Percentiles rank a stretch among this genome's conserved stretches.
These are phyloP conservation scores for Meganola albula DNA, from an alignment of 2,888 invertebrate genomes.

Conservation along the genomic window DNA sequence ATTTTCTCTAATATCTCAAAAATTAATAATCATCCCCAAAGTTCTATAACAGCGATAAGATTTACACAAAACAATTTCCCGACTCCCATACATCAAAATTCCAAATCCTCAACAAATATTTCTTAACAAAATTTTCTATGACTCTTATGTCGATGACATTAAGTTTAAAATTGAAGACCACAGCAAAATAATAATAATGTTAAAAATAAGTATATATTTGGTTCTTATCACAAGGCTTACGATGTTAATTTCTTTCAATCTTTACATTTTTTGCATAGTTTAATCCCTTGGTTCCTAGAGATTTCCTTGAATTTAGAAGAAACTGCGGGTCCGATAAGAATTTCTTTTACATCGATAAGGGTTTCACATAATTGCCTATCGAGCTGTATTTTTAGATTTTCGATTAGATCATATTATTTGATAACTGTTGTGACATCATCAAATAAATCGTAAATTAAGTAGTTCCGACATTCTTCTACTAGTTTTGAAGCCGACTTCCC, in stretches of 20 bases:
- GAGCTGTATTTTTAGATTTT: neutral
- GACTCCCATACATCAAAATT: slow-evolving; percentile 3
- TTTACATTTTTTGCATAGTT: neutral
- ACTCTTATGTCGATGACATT: slow-evolving; percentile 7
- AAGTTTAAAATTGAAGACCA: slow-evolving; percentile 6
- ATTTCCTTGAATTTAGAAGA: slow-evolving; percentile 14
- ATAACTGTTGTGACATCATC: neutral
- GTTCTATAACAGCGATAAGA: slow-evolving; percentile 30
- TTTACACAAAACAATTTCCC: slow-evolving; percentile 21
- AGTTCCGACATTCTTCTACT: neutral
- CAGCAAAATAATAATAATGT: too few species aligned
- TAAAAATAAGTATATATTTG: too few species aligned
- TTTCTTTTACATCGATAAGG: slow-evolving; percentile 11
- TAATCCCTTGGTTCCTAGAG: slow-evolving; percentile 28
- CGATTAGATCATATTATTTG: neutral
- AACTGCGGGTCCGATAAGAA: neutral
- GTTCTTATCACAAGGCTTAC: too few species aligned
- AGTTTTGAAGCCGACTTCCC: neutral
- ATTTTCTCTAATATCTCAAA: slow-evolving; percentile 28
- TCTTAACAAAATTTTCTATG: neutral
- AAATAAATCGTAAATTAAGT: neutral
- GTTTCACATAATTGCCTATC: slow-evolving; percentile 12
- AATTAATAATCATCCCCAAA: slow-evolving; percentile 9
- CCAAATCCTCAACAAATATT: neutral
- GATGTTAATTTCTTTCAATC: slow-evolving; percentile 17